Percentiles rank a stretch among this genome's conserved stretches.
These are phyloP conservation scores for Ophonus ardosiacus DNA, from an alignment of 2,888 invertebrate genomes.

Conservation along the genomic window DNA sequence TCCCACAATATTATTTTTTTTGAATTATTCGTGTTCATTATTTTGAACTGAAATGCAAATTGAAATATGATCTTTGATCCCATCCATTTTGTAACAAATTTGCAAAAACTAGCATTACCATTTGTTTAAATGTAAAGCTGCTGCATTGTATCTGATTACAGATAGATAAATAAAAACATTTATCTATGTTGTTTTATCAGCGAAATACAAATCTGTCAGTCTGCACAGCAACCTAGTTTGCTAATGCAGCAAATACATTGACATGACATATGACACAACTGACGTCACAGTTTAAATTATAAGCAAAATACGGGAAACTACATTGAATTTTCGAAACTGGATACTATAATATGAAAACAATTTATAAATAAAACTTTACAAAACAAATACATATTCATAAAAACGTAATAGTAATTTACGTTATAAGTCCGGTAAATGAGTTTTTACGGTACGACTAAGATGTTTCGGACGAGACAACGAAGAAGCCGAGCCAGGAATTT, in stretches of 20 bases:
- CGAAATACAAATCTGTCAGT: constrained; percentile 38
- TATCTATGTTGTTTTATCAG: constrained; percentile 46
- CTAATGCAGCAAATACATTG: constrained; percentile 20
- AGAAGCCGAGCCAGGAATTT: too few relatives aligned
- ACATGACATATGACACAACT: constrained; percentile 11
- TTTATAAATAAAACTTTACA: neutral
- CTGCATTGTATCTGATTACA: constrained; percentile 26
- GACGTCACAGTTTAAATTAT: constrained; percentile 30
- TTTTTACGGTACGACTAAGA: too few relatives aligned
- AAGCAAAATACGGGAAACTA: neutral
- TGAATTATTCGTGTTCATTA: constrained; percentile 6
- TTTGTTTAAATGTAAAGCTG: constrained; percentile 2
- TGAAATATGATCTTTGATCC: constrained; percentile 10
- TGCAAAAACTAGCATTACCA: neutral
- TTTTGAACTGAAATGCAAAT: neutral
- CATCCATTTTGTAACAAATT: neutral
- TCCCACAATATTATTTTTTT: neutral
- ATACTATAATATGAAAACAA: neutral
- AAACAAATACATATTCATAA: neutral
- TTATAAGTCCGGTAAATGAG: too few relatives aligned
- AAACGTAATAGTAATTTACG: too few relatives aligned
- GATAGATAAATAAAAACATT: constrained; percentile 40
- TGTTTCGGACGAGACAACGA: too few relatives aligned
- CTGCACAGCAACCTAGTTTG: constrained; percentile 12
- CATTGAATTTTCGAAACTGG: neutral